A percentile compares a stretch with the other conserved stretches of the same genome.
phyloP scores from a whole-genome alignment of 2,888 invertebrate species.

The Vannuccia rotundouncinata region DNA sequence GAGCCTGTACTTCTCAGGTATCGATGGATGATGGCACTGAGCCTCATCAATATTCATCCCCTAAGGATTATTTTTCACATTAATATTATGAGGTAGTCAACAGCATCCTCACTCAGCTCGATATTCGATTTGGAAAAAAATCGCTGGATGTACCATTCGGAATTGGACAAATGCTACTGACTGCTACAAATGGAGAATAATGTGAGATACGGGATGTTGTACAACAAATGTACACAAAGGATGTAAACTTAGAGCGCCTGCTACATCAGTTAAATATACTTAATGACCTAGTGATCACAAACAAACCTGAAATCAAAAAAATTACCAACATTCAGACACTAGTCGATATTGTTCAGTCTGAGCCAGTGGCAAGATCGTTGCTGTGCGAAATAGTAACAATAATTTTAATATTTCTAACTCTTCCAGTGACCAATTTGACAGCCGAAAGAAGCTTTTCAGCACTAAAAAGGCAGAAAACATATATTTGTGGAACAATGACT shows the following conservation, averaged over 20 bases:
- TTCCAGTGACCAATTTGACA: background rate
- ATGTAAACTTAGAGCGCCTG: background rate
- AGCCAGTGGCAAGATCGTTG: background rate
- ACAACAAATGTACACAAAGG: slow-evolving; percentile 8
- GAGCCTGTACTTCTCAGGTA: no score
- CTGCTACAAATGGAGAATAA: background rate
- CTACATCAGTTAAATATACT: background rate
- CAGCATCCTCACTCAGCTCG: no score
- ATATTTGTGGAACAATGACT: background rate
- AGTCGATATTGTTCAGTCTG: background rate
- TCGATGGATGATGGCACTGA: no score
- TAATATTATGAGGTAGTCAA: no score
- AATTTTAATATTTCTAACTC: background rate
- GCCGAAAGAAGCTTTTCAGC: background rate
- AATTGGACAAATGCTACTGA: slow-evolving; percentile 2
- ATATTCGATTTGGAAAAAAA: no score
- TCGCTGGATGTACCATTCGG: background rate
- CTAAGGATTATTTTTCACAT: no score
- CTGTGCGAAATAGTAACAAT: background rate
- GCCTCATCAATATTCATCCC: no score
- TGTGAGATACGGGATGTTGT: background rate
- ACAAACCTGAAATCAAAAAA: background rate
- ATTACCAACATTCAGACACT: background rate
- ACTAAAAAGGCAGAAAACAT: background rate
- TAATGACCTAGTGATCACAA: background rate